A percentile compares a stretch with the other conserved stretches of the same genome.
These are phyloP conservation scores for Hepsetus odoe DNA, from an alignment of 2,113 vertebrate genomes.

Conservation along the genomic window DNA sequence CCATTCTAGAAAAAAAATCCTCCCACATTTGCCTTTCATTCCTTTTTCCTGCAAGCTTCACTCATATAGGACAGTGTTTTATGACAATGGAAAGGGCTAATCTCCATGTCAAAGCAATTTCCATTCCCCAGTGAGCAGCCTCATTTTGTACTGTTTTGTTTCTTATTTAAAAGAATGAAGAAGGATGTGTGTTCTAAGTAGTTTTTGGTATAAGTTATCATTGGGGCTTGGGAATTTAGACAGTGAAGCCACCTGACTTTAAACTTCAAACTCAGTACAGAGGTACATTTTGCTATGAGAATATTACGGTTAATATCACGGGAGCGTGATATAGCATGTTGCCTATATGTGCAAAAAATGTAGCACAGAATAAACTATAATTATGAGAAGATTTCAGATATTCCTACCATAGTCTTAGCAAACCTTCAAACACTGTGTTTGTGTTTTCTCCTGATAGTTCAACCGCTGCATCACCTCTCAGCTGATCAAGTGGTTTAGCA, in stretches of 20 bases:
- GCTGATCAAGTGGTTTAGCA: constrained; percentile 99
- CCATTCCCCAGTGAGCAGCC: constrained; percentile 92
- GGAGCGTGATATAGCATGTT: no score
- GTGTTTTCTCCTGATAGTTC: constrained; percentile 80
- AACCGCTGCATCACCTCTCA: constrained; percentile 99
- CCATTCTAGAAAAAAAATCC: constrained; percentile 85
- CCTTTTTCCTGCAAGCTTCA: constrained; percentile 79
- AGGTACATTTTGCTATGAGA: no score
- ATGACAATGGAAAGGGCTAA: constrained; percentile 95
- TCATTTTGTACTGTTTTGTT: constrained; percentile 96
- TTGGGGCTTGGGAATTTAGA: constrained; percentile 90
- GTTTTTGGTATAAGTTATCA: constrained; percentile 88
- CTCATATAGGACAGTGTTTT: constrained; percentile 98
- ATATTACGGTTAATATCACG: no score
- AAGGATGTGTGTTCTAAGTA: constrained; percentile 48
- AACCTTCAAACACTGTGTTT: constrained; percentile 1
- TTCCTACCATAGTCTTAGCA: no score
- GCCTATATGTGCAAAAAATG: no score
- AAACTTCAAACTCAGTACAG: no score
- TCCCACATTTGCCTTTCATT: constrained; percentile 56
- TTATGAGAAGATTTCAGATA: not conserved
- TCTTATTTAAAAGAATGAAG: constrained; percentile 95
- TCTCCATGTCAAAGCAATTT: constrained; percentile 99
- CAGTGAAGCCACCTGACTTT: no score
- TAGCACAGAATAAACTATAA: no score